Evolutionary conservation across 2,888 invertebrate species (phyloP), one percentile per base, ranked within the genome.

Genomic region (Anaspis maculata): DNA sequence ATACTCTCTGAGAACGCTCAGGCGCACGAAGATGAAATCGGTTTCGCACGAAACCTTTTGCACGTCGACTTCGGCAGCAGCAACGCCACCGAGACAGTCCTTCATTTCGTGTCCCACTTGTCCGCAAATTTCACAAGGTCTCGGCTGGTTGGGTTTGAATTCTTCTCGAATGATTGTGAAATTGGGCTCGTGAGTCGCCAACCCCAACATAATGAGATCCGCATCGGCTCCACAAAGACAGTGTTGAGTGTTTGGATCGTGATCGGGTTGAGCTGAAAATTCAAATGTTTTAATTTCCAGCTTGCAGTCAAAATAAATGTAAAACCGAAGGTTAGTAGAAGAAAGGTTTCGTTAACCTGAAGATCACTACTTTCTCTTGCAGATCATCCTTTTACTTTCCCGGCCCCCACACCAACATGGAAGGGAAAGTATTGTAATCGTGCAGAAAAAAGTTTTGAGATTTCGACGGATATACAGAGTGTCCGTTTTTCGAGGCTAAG

Each of bases 111-210:
- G 96, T 2, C 94, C 85, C 29, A 80, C 64, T 56, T 85, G 84
- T 13, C 88, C 88, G 65, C 98, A 99, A 35, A 98, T 77, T 46
- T 96, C 95, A 61, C 98, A 99, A 0, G 97, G 94, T 42, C 80
- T 76, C 0, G 94, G 91, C 61, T 95, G 85, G 63, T 97, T 96
- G 0, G 96, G 96, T 54, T 95, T 87, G 67, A 99, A 98, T 70
- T 99, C 98, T 68, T 98, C 98, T 14, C 95, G 69, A 56, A 97
- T 95, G 52, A 98, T 98, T 10, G 97, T 98, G 64, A 98, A 98
- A 71, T 98, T 89, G 1, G 94, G 91, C 68, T 98, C 98, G 62
- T 99, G 98, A 0, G 98, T 98, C 1, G 98, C 97, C 41, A 98
- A 72, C 5, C 97, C 96, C 61, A 97, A 70, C 96, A 97, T 97